Percentiles rank a stretch among this genome's conserved stretches.
These are phyloP conservation scores for Sarcophaga bullata DNA, from an alignment of 1,140 invertebrate species.

Conservation along the genomic window DNA sequence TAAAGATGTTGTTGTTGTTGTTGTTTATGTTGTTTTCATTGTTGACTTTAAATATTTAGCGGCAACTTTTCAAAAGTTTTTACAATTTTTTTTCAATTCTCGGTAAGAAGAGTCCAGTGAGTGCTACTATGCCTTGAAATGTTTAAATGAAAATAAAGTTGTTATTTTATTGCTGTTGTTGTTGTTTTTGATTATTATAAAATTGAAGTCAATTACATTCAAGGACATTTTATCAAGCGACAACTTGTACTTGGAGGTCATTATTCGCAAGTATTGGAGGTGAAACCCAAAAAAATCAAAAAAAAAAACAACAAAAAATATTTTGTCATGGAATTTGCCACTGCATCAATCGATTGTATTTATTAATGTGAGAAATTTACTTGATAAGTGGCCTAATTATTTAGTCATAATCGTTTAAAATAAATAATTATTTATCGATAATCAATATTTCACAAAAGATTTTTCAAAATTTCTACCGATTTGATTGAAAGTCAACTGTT, in stretches of 20 bases:
- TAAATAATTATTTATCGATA: no score
- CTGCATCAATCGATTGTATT: no score
- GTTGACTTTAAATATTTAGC: neutral
- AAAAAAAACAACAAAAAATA: neutral
- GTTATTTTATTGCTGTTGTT: neutral
- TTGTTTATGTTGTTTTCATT: neutral
- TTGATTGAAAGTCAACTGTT: no score
- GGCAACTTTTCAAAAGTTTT: slow-evolving; percentile 1
- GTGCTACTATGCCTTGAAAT: neutral
- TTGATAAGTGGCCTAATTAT: no score
- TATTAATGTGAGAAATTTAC: no score
- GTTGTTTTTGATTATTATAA: no score
- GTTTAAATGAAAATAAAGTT: slow-evolving; percentile 2
- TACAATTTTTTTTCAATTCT: no score
- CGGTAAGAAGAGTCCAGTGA: neutral
- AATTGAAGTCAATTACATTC: neutral
- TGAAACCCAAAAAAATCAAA: neutral
- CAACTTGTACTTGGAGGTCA: neutral
- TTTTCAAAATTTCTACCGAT: no score
- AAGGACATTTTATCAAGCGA: neutral
- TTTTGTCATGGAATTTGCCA: no score
- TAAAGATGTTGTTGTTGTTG: neutral
- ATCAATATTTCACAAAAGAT: no score
- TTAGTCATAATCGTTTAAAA: no score
- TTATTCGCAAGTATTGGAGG: neutral